These are phyloP conservation scores for Baryphthengus martii DNA, from an alignment of 2,113 vertebrate species.

Conservation along the genomic window DNA sequence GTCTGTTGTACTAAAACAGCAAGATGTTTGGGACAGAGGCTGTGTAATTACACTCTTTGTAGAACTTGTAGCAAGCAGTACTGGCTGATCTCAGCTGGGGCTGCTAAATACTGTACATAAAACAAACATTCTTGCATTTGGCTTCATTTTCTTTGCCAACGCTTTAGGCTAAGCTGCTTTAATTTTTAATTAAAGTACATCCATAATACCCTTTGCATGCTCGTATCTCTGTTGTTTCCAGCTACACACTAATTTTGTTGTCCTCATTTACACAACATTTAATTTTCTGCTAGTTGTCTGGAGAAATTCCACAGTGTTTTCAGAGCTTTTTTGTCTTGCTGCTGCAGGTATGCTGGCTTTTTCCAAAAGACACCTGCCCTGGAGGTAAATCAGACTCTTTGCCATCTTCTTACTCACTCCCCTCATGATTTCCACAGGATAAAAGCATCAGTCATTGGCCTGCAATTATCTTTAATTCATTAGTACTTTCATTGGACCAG, in stretches of 20 bases:
- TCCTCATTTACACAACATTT: conserved; percentile 13
- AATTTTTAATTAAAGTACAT: conserved; percentile 56
- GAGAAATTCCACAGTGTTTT: background rate
- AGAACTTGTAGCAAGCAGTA: background rate
- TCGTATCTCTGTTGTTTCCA: conserved; percentile 9
- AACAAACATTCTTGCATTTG: background rate
- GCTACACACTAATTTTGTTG: background rate
- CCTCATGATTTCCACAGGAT: background rate
- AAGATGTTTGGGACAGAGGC: background rate
- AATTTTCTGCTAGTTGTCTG: conserved; percentile 36
- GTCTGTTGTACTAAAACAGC: background rate
- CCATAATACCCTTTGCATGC: background rate
- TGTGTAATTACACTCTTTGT: background rate
- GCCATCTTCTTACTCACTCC: background rate
- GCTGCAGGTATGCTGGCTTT: background rate
- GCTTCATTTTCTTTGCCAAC: conserved; percentile 24
- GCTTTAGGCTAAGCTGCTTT: background rate
- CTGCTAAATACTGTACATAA: background rate
- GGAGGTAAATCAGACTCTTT: background rate
- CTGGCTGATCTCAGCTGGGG: background rate
- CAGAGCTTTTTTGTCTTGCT: background rate
- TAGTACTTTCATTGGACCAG: background rate
- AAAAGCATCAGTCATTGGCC: background rate
- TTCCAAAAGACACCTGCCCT: background rate
- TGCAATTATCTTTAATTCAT: background rate